Evolutionary conservation across 2,888 invertebrate species (phyloP), one percentile per base, ranked within the genome.

Genomic region (Cataglyphis cursor): DNA sequence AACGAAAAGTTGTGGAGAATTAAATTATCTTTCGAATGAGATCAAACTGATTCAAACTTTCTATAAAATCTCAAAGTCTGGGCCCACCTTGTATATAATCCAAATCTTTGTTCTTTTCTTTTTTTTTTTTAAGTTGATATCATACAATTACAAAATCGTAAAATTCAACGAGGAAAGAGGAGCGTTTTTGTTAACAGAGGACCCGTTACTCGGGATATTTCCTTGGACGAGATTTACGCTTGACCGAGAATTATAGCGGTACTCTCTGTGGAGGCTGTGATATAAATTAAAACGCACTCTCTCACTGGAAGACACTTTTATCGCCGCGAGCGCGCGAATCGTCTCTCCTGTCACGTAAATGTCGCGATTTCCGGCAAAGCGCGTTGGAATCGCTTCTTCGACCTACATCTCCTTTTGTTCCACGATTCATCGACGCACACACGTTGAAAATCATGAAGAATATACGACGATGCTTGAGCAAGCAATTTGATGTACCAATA

Each of bases 391-490:
- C 75, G 24, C 66, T 65, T 75, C 68, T 68, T 78, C 70, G 70
- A 70, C 70, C 70, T 70, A 78, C 57, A 78, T 78, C 70, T 78
- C 78, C 70, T 78, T 78, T 78, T 59, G 41, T 78, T 59, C 54
- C 78, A 21, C 59, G 28, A 68, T 28, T 78, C 57, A 68, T 78
- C 70, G 41, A 41, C 54, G 31, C 54, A 12, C 54, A 12, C 6
- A 28, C 31, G 31, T 18, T 59, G 35, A 18, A 70, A 68, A 78
- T 78, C 38, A 78, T n/a, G 70, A 41, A 31, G 28, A 41, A 70
- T 35, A 54, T 21, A 28, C 28, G 68, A 76, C 54, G 6, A 57
- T 70, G 12, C 31, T 31, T 21, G 21, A 59, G 24, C n/a, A 44
- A 35, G 24, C 59, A 35, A 28, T 21, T 59, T 3, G n/a, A 48